phyloP scores from a whole-genome alignment of 30 jellyfish, hydroid and myxozoan species.

The Cassiopea xamachana region DNA sequence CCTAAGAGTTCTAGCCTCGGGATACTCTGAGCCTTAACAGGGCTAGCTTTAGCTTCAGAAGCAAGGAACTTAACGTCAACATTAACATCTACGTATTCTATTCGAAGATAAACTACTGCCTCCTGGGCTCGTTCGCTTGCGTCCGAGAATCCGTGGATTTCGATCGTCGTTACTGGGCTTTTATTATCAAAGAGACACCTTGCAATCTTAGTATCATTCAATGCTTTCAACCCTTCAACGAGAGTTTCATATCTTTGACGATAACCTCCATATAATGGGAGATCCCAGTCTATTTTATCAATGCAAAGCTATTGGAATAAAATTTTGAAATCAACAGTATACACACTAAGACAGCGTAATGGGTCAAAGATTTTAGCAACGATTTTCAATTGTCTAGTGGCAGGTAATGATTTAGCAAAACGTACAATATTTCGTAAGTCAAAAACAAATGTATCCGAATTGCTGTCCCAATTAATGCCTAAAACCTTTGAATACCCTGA shows the following conservation, averaged over 20 bases:
- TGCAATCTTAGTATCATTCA: conserved; percentile 6
- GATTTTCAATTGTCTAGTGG: conserved; percentile 62
- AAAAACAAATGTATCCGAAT: conserved; percentile 34
- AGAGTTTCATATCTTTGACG: conserved; percentile 14
- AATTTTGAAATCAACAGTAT: conserved; percentile 50
- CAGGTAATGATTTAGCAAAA: conserved; percentile 50
- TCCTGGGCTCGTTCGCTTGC: conserved; percentile 68
- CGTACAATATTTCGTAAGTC: conserved; percentile 35
- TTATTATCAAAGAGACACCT: conserved; percentile 40
- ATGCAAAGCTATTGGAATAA: conserved; percentile 70
- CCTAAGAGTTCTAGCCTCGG: conserved; percentile 86
- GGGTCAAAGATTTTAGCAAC: conserved; percentile 86
- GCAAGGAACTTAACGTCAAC: conserved; percentile 58
- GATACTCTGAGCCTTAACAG: conserved; percentile 54
- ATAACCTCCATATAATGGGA: conserved; percentile 21
- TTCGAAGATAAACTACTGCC: conserved; percentile 76
- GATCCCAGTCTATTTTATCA: conserved; percentile 75
- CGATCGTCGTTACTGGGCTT: conserved; percentile 8
- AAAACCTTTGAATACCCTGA: background rate
- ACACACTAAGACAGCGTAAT: conserved; percentile 61
- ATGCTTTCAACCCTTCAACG: conserved; percentile 8
- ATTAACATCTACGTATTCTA: conserved; percentile 51
- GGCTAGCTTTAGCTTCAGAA: conserved; percentile 78
- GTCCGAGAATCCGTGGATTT: conserved; percentile 81
- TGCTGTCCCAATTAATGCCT: conserved; percentile 64